Base-by-base conservation (phyloP, 2,888 invertebrate genomes). In the Bimastos eiseni region DNA sequence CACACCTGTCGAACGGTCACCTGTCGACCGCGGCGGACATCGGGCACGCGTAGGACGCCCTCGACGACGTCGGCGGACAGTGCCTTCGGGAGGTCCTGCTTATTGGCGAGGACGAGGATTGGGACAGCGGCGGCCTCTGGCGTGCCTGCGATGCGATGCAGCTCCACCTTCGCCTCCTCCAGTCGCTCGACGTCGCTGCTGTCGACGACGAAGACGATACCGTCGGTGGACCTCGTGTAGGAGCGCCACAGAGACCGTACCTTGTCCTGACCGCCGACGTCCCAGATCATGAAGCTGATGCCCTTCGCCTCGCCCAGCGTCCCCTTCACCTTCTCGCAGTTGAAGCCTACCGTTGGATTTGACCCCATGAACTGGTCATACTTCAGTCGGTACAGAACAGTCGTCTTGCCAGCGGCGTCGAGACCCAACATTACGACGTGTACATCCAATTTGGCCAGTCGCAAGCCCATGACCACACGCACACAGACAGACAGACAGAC, bases 341-440 rank as follows among this genome's bases (percentile, higher is more conserved):
- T 99, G 96, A 99, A 99, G 92, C 99, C 99, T 94, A 99, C 98
- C 83, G 98, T 98, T 90, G 98, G 98, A 93, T 98, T 98, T 91
- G 98, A 98, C 96, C 98, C 98, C 93, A 98, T 97, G 96, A 98
- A 99, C 96, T 99, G 98, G 96, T 98, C 98, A 95, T 98, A 98
- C 96, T 99, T 99, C 93, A 99, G 97, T 93, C 98, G 96, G 96
- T 99, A 99, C 91, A 99, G 96, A 91, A 98, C 98, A 30, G 99
- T 99, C 34, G 98, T 98, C 95, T 99, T 99, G 91, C 99, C 99
- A 92, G 99, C 98, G 90, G 98, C 98, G 96, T 99, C 99, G 93
- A 99, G 96, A 90, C 99, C 99, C 91, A 99, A 96, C 98, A 99
- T 98, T 92, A 98, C 98, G 93, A 99, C 97, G 96, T 98, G 98